Evolutionary conservation across 2,113 vertebrate species (phyloP).

Genomic region (Saguinus midas): DNA sequence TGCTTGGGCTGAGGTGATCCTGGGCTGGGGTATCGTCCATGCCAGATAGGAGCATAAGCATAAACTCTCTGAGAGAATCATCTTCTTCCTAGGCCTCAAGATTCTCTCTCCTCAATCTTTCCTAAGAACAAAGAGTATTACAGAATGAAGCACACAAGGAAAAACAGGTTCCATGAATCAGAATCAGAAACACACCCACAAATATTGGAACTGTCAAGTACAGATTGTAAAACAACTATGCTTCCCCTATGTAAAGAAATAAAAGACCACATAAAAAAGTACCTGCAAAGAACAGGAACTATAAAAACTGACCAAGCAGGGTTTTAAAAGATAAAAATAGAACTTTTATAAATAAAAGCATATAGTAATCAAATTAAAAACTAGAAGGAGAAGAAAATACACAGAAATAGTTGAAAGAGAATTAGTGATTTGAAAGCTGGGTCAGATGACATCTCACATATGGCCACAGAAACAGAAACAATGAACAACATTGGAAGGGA

Average conservation of each 20-base stretch:
- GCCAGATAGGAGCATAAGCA: not conserved
- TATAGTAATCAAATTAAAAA: not conserved
- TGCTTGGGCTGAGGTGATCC: not conserved
- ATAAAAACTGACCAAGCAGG: not conserved
- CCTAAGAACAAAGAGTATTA: not conserved
- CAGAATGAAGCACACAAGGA: not conserved
- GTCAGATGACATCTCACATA: not conserved
- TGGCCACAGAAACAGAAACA: not conserved
- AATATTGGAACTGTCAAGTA: not conserved
- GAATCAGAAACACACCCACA: not conserved
- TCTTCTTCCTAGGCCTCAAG: not conserved
- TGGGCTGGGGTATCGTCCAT: not conserved
- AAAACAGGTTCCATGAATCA: not conserved
- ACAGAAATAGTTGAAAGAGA: not conserved
- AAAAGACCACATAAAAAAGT: not conserved
- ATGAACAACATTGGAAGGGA: not conserved
- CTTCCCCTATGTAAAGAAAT: constrained; percentile 15
- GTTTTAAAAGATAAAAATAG: not conserved
- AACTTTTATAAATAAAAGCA: not conserved
- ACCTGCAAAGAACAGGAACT: not conserved
- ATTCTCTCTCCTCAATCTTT: not conserved
- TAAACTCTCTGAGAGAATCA: not conserved
- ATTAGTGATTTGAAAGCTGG: not conserved
- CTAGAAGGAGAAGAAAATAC: not conserved
- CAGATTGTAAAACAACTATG: not conserved